These are phyloP conservation scores for Tangara arthus DNA, from an alignment of 2,797 vertebrate genomes.

Conservation along the genomic window DNA sequence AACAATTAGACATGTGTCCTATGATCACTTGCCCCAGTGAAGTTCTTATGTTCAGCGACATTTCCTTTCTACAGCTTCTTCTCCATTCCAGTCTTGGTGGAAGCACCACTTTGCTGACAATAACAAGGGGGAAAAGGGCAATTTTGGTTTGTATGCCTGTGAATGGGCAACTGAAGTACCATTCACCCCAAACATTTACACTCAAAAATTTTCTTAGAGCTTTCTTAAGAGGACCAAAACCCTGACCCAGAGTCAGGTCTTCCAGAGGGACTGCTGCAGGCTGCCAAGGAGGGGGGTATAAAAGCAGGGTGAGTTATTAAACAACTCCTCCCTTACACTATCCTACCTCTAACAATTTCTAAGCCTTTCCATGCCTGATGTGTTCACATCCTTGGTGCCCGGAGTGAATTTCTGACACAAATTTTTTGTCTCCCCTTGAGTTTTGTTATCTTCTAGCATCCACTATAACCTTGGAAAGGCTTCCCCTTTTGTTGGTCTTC, in stretches of 20 bases:
- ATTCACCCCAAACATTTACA: not conserved
- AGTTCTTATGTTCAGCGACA: not conserved
- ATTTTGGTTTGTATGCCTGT: not conserved
- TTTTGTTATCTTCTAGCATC: not conserved
- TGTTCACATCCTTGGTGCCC: not conserved
- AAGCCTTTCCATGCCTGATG: not conserved
- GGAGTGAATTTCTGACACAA: not conserved
- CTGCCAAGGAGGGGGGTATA: fast-evolving
- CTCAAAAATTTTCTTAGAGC: not conserved
- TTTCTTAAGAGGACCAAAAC: not conserved
- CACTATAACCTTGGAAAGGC: not conserved
- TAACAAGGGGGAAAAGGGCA: not conserved
- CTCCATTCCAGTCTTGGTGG: not conserved
- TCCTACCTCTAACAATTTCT: not conserved
- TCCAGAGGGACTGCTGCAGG: not conserved
- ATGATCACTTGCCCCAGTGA: not conserved
- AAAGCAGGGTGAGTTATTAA: not conserved
- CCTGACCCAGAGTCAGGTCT: not conserved
- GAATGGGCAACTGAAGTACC: not conserved
- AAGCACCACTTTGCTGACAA: not conserved
- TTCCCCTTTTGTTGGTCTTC: not conserved
- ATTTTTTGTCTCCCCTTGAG: not conserved
- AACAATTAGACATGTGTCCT: not conserved
- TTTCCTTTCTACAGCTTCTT: not conserved
- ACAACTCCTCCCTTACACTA: not conserved